Base-by-base conservation (phyloP, 1,140 invertebrate genomes). In the Zaprionus gabonicus region DNA sequence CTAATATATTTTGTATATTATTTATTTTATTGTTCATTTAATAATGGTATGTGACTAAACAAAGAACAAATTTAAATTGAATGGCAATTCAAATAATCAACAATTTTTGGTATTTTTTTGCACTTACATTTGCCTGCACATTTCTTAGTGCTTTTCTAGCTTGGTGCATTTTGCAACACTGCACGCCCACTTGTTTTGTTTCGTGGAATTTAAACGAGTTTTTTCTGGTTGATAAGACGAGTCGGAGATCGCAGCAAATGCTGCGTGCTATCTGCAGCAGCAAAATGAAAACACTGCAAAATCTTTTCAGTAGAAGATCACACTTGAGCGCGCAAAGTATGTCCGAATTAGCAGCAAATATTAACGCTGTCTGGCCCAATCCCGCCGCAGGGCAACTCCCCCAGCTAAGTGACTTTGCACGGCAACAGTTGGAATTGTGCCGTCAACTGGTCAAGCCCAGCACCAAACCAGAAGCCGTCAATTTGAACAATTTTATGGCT, bases 401-500 rank as follows among this genome's bases (percentile, higher is more conserved):
- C 2, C 3, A 3, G 2, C 49, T 62, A 1, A 70, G 9, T 1
- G 62, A 31, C 0, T 80, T 80, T 51, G 38, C 9, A 2, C 31
- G 27, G n/a, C 23, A 27, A 20, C 63, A 71, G n/a, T 36, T 83
- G 56, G 20, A 65, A 9, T 15, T 72, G 12, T 76, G 68, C 44
- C 51, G 53, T 0, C 13, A 49, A 0, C 2, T 83, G 41, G 12
- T 17, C 0, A 83, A 77, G 25, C 81, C 81, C 0, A 17, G 15
- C 41, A 23, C 12, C 3, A 55, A 75, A 3, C 38, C 25, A 20
- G 9, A 28, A 5, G 56, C 0, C 9, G 31, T 65, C 55, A 71
- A 65, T 57, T 58, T 87, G 2, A n/a, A 34, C 0, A 20, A 60
- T 4, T 87, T 87, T 15, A 15, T 64, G 51, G 36, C 34, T 0